A percentile compares a stretch with the other conserved stretches of the same genome.
These are phyloP conservation scores for Eledona agricola DNA, from an alignment of 2,888 invertebrate genomes.

Conservation along the genomic window DNA sequence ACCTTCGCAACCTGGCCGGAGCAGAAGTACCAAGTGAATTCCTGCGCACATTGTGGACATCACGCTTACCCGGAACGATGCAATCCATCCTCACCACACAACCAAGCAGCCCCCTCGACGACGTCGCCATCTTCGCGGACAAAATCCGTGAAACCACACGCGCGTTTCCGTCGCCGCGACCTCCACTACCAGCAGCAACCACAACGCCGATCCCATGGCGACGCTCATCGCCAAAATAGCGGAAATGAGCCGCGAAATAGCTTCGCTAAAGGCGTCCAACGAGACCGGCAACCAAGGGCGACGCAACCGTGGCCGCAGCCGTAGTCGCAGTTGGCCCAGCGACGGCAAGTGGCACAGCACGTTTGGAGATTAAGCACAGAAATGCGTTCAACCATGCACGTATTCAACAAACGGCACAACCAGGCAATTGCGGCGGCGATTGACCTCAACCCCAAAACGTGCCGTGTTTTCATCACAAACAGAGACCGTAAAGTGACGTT, in stretches of 20 bases:
- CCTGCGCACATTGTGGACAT: conserved; percentile 38
- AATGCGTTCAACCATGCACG: not conserved
- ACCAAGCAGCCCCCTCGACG: conserved; percentile 18
- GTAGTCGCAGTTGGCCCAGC: no score
- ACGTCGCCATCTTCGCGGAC: conserved; percentile 19
- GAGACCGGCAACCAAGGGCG: no score
- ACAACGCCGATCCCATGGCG: not conserved
- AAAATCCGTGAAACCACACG: conserved; percentile 2
- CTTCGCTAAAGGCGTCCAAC: no score
- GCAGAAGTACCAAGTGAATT: conserved; percentile 38
- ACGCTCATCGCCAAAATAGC: no score
- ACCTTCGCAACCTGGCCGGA: conserved; percentile 40
- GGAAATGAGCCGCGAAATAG: no score
- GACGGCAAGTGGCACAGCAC: not conserved
- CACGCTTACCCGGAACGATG: conserved; percentile 30
- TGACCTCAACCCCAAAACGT: not conserved
- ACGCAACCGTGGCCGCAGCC: no score
- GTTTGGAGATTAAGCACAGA: conserved; percentile 3
- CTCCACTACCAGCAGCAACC: not conserved
- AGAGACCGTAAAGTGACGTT: conserved; percentile 10
- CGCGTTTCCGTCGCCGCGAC: not conserved
- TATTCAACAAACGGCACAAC: not conserved
- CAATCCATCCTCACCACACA: conserved; percentile 39
- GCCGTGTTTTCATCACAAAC: conserved; percentile 4
- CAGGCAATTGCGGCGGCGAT: conserved; percentile 1